Conservation (phyloP, 2,113 vertebrate genomes). For the Plecotus auritus region DNA sequence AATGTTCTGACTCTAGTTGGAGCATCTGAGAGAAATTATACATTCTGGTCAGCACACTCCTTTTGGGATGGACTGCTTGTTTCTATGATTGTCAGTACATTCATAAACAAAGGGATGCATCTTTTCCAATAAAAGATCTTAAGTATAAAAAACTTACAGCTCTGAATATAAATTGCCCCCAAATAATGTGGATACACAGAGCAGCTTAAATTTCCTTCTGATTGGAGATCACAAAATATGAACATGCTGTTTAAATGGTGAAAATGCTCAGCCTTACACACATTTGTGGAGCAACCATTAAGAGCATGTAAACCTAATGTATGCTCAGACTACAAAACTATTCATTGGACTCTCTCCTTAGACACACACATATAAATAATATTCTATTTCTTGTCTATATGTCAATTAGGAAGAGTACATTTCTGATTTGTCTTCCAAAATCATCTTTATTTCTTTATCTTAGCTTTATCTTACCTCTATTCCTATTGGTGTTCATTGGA, state of each 20-base stretch:
- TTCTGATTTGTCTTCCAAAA: not conserved
- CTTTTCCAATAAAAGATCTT: conserved; percentile 28
- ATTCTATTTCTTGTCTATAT: not conserved
- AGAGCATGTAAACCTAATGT: not conserved
- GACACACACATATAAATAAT: not conserved
- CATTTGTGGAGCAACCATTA: not conserved
- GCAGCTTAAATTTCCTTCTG: conserved; percentile 22
- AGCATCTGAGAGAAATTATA: conserved; percentile 30
- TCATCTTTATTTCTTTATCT: not conserved
- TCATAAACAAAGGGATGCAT: not conserved
- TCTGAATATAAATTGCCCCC: not conserved
- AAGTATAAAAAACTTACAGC: not conserved
- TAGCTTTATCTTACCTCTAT: not conserved
- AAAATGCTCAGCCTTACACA: not conserved
- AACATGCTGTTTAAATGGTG: conserved; percentile 48
- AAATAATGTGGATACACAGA: conserved; percentile 44
- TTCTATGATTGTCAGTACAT: not conserved
- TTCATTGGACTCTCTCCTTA: not conserved
- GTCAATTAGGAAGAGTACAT: not conserved
- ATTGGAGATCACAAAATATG: conserved; percentile 34
- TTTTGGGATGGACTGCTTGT: conserved; percentile 32
- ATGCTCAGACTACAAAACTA: not conserved
- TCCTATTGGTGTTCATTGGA: not conserved
- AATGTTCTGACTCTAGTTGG: conserved; percentile 43
- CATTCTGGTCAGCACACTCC: conserved; percentile 3